Evolutionary conservation across 2,888 invertebrate genomes (phyloP), one percentile per base, ranked within the genome.

Genomic region (Macrostomum cliftonense): DNA sequence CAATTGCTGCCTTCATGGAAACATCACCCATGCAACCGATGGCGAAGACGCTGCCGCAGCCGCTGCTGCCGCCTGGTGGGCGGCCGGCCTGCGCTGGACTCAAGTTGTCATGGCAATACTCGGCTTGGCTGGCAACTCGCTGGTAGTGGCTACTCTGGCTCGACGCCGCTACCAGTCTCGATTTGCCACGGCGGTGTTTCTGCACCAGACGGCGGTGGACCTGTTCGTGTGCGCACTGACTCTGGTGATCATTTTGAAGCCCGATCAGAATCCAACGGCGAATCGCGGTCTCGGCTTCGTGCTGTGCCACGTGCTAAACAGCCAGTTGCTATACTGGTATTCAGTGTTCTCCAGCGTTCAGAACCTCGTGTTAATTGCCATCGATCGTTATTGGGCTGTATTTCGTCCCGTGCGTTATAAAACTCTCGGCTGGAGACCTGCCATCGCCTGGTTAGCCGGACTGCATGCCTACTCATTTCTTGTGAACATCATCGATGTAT

Each of bases 271-370:
- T 20, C 16, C 45, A 5, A 28, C n/a, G 13, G 36, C 11, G 7
- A 13, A 20, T 12, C 39, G 40, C 14, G 39, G 46, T 4, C n/a
- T 21, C 20, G 39, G 38, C 14, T 38, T 20, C n/a, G 19, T 42
- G n/a, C 39, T 46, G 7, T 46, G 46, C 14, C 46, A 46, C 19
- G 46, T 42, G n/a, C 42, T 39, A 43, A 42, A 16, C 14, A 46
- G 46, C 42, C 46, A 46, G 43, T 43, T 46, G 13, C 14, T 46
- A 5, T 46, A 46, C 40, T 46, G 46, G 46, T 46, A 46, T n/a
- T 46, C 42, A 9, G 46, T 46, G 13, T 46, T 46, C 42, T 7
- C 42, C 16, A 46, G 46, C 20, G 46, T 46, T 4, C 46, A 46
- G 43, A 46, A 46, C 42, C 20, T 46, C 7, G 9, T 46, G 13